Evolutionary conservation across 1,140 invertebrate species (phyloP).

Genomic region (Bombus difficillimus): DNA sequence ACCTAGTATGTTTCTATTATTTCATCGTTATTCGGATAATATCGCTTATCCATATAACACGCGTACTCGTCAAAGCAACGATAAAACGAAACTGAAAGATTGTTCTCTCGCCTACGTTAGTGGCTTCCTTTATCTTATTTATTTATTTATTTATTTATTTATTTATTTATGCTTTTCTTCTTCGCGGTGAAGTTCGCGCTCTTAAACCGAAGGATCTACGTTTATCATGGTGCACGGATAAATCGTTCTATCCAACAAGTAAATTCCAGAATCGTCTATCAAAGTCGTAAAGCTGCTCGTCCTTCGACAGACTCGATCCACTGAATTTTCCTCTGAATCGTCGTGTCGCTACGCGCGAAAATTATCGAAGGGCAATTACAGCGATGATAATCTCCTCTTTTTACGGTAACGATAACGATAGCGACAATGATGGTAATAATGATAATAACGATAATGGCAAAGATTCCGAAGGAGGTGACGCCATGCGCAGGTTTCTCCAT

Average conservation of each 20-base stretch:
- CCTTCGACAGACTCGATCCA: neutral
- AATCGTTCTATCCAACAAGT: neutral
- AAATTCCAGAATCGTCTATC: neutral
- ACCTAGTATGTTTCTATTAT: conserved; percentile 80
- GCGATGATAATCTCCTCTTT: neutral
- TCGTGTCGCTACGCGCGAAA: neutral
- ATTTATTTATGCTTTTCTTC: too few relatives aligned
- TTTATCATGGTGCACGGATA: conserved; percentile 1
- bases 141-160: too few relatives aligned
- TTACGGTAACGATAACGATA: neutral
- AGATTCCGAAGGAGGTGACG: neutral
- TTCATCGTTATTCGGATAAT: conserved; percentile 76
- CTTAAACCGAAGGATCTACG: conserved; percentile 29
- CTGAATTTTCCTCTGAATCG: neutral
- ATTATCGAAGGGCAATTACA: neutral
- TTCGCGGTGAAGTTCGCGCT: neutral
- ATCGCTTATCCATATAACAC: conserved; percentile 72
- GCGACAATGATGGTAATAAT: neutral
- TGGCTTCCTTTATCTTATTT: neutral
- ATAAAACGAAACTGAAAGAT: conserved; percentile 52
- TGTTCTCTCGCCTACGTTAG: neutral
- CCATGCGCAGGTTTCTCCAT: neutral
- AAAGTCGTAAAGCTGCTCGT: neutral
- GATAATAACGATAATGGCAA: neutral
- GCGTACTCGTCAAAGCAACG: conserved; percentile 59